Base-by-base conservation (phyloP, 2,888 invertebrate species). In the Coleophora deauratella region DNA sequence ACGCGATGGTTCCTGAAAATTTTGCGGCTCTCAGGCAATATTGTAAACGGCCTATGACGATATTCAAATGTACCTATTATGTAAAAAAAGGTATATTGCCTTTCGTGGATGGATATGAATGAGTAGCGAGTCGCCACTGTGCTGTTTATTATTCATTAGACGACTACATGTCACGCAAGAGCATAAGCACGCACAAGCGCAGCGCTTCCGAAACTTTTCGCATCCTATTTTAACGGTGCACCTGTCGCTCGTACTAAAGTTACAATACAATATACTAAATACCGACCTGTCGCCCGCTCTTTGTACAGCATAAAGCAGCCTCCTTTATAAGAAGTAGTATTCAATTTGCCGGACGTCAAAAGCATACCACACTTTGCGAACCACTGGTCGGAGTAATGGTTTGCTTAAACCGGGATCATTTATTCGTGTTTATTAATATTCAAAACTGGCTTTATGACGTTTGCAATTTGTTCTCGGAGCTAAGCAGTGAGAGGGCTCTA, bases 81-180 rank as follows among this genome's bases (percentile, higher is more conserved):
- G 73, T 70, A 60, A 65, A 75, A 73, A 44, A 75, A 70, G 21
- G 68, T 70, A 70, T 75, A 80, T 74, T 69, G 69, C 67, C 62
- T 76, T 72, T 66, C 67, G 72, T 75, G 71, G 72, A 78, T 77
- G 75, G 77, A 69, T 79, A 77, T 77, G 81, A 81, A 78, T 78
- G 81, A 80, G 77, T 70, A 71, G 73, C 71, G 66, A 74, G 69
- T 76, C 73, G 70, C 75, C 75, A 70, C 68, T 57, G 68, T 62
- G 66, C 77, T 78, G 80, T 79, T 82, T 79, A 81, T 82, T 82
- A 81, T 81, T 81, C 81, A 81, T 81, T 77, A 80, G 78, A 75
- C 72, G 79, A 70, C 66, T 68, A 71, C 74, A 71, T 71, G 77
- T 79, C 82, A 82, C 81, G 82, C 81, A 72, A 80, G 63, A 67